phyloP scores from a whole-genome alignment of 2,888 invertebrate species.

The Diploptera punctata region DNA sequence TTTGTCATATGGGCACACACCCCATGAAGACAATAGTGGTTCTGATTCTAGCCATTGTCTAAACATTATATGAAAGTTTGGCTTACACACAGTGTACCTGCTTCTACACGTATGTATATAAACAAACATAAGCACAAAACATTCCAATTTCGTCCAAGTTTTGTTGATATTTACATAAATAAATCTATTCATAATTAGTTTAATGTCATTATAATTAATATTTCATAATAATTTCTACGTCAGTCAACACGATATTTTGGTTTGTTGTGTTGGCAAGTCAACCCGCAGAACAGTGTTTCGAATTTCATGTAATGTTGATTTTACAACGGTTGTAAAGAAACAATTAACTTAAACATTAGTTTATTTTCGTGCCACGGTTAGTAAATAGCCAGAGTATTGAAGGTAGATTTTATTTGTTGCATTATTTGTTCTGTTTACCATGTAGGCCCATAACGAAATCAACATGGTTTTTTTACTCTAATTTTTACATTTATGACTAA shows the following conservation, averaged over 20 bases:
- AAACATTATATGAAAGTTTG: not conserved
- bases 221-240: not conserved
- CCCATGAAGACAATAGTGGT: not conserved
- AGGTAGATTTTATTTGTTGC: too few relatives aligned
- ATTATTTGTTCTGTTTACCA: too few relatives aligned
- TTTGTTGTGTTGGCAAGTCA: not conserved
- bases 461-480: too few relatives aligned
- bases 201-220: conserved; percentile 4
- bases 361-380: not conserved
- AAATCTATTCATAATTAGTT: conserved; percentile 1
- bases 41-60: conserved; percentile 21
- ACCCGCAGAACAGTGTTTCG: not conserved
- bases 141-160: conserved; percentile 17
- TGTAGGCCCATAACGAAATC: too few relatives aligned
- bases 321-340: not conserved
- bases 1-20: not conserved
- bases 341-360: conserved; percentile 8
- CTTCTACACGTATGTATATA: not conserved
- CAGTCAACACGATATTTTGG: not conserved
- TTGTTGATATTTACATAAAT: conserved; percentile 20
- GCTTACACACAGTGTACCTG: not conserved
- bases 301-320: conserved; percentile 12
- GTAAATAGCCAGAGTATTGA: not conserved
- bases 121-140: conserved; percentile 12
- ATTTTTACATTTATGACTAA: too few relatives aligned